Conservation (phyloP, 2,113 vertebrate species). For the Andinoacara biseriatus region DNA sequence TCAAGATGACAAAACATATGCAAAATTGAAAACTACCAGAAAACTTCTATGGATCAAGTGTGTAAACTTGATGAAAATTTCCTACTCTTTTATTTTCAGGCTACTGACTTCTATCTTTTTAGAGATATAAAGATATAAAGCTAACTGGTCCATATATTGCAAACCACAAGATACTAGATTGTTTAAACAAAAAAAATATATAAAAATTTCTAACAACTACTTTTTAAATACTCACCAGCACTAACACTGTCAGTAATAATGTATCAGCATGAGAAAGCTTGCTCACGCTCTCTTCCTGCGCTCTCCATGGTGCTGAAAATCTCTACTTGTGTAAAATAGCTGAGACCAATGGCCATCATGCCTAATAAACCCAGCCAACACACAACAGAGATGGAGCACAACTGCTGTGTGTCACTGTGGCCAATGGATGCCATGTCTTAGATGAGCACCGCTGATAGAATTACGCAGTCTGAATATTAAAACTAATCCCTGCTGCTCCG, state of each 20-base stretch:
- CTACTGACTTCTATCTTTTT: not conserved
- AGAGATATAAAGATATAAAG: not conserved
- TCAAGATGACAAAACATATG: too few species aligned
- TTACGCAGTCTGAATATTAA: conserved; percentile 54
- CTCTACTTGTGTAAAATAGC: conserved; percentile 62
- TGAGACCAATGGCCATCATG: conserved; percentile 37
- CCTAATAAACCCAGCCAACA: conserved; percentile 61
- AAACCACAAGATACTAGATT: not conserved
- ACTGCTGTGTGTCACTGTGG: conserved; percentile 44
- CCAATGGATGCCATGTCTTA: conserved; percentile 60
- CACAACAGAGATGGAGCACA: conserved; percentile 52
- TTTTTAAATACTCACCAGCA: not conserved
- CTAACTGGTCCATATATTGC: not conserved
- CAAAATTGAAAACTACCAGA: not conserved
- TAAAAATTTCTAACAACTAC: not conserved
- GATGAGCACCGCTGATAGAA: conserved; percentile 31
- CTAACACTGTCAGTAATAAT: not conserved
- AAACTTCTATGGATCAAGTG: not conserved
- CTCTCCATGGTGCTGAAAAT: conserved; percentile 85
- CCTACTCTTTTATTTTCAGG: too few species aligned
- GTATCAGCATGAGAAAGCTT: not conserved
- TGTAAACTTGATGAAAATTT: not conserved
- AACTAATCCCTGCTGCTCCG: conserved; percentile 34
- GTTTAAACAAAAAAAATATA: not conserved
- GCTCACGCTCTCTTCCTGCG: conserved; percentile 43